Evolutionary conservation across 2,888 invertebrate genomes (phyloP).

Genomic region (Poecilobothrus nobilitatus): DNA sequence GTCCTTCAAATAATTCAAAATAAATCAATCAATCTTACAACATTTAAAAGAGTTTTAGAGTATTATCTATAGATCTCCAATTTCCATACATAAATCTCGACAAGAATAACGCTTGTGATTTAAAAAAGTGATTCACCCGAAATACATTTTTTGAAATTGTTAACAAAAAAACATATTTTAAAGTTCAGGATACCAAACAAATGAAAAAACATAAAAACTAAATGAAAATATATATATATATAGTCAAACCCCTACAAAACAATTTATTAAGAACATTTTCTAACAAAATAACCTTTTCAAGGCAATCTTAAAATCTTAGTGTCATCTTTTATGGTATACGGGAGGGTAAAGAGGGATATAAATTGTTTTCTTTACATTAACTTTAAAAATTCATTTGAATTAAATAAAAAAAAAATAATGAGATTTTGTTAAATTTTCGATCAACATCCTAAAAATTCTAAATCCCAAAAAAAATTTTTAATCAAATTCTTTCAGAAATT

Average conservation of each 20-base stretch:
- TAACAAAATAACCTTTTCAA: too few species aligned
- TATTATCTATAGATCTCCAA: too few species aligned
- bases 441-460: too few species aligned
- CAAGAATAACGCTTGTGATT: too few species aligned
- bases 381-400: not conserved
- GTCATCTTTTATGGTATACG: conserved; percentile 34
- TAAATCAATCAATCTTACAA: too few species aligned
- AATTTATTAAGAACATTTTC: too few species aligned
- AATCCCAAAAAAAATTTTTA: not conserved
- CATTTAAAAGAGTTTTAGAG: too few species aligned
- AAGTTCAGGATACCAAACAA: not conserved
- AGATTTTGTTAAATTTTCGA: not conserved
- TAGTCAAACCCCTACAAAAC: not conserved
- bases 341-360: conserved; percentile 37
- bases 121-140: too few species aligned
- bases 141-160: too few species aligned
- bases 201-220: not conserved
- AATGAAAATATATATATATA: not conserved
- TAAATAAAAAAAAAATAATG: not conserved
- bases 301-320: not conserved
- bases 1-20: too few species aligned
- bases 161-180: not conserved
- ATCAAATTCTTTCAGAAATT: not conserved
- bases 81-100: too few species aligned
- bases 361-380: conserved; percentile 8